Conservation (phyloP, 2,113 vertebrate genomes). For the Butorides virescens region DNA sequence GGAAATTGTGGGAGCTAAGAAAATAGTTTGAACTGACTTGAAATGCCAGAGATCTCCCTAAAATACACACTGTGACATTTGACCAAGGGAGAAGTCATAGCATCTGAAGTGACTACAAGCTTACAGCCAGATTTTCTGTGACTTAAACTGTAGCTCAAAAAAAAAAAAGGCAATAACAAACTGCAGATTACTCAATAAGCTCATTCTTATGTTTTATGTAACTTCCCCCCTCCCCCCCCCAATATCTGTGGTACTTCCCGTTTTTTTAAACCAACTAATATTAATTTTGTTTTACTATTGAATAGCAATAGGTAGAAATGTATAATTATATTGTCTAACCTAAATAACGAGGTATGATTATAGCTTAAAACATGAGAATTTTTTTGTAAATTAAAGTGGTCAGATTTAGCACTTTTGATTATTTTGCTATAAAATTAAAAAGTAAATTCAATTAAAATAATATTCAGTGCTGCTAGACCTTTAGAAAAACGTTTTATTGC, state of each 20-base stretch:
- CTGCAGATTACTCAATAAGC: slow-evolving; percentile 30
- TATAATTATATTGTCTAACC: slow-evolving; percentile 60
- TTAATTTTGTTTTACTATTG: slow-evolving; percentile 63
- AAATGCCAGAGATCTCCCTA: slow-evolving; percentile 7
- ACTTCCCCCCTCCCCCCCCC: neutral
- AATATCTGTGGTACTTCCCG: slow-evolving; percentile 76
- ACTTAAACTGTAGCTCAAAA: neutral
- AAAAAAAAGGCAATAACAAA: neutral
- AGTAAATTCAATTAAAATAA: slow-evolving; percentile 77
- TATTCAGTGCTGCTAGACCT: slow-evolving; percentile 71
- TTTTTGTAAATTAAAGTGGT: slow-evolving; percentile 70
- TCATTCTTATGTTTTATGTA: slow-evolving; percentile 52
- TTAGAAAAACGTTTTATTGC: slow-evolving; percentile 23
- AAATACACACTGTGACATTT: neutral
- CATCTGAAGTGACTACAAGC: neutral
- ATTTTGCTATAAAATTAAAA: slow-evolving; percentile 75
- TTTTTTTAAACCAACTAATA: slow-evolving; percentile 65
- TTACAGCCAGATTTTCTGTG: neutral
- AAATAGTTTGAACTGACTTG: neutral
- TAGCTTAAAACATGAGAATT: slow-evolving; percentile 23
- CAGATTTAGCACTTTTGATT: slow-evolving; percentile 74
- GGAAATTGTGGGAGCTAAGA: slow-evolving; percentile 25
- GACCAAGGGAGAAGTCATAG: neutral
- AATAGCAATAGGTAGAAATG: slow-evolving; percentile 52
- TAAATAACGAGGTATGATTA: slow-evolving; percentile 47